Percentiles rank a stretch among this genome's conserved stretches.
Evolutionary conservation across 2,888 invertebrate genomes (phyloP).

Genomic region (Copidosoma aretas): DNA sequence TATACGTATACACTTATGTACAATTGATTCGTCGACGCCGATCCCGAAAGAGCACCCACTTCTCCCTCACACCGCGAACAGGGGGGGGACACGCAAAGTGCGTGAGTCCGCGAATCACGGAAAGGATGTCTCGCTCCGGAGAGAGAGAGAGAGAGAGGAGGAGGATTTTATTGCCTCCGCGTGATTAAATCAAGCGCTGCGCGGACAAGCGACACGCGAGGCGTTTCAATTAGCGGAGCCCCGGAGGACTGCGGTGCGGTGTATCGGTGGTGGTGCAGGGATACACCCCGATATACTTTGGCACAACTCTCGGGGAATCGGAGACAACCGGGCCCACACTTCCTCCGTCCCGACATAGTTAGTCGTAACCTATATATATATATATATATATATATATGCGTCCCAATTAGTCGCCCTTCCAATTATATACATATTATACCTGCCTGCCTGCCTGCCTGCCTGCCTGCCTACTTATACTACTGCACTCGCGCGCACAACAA

Average conservation of each 20-base stretch:
- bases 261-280: too few species aligned
- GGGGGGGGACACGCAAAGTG: background rate
- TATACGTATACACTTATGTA: too few species aligned
- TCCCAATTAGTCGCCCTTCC: constrained; percentile 35
- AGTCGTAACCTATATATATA: too few species aligned
- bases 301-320: too few species aligned
- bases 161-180: constrained; percentile 30
- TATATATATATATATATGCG: too few species aligned
- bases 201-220: constrained; percentile 32
- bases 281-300: background rate
- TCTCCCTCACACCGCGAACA: background rate
- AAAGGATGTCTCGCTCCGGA: constrained; percentile 1
- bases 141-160: background rate
- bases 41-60: background rate
- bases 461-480: too few species aligned
- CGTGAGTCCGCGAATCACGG: constrained; percentile 6
- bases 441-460: too few species aligned
- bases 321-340: too few species aligned
- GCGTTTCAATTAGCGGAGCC: constrained; percentile 36
- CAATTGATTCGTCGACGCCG: too few species aligned
- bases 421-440: constrained; percentile 21
- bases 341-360: too few species aligned
- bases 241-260: too few species aligned
- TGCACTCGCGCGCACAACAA: too few species aligned
- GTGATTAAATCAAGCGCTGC: constrained; percentile 31